Conservation (phyloP, 2,797 vertebrate genomes). For the Phataginus tetradactyla region DNA sequence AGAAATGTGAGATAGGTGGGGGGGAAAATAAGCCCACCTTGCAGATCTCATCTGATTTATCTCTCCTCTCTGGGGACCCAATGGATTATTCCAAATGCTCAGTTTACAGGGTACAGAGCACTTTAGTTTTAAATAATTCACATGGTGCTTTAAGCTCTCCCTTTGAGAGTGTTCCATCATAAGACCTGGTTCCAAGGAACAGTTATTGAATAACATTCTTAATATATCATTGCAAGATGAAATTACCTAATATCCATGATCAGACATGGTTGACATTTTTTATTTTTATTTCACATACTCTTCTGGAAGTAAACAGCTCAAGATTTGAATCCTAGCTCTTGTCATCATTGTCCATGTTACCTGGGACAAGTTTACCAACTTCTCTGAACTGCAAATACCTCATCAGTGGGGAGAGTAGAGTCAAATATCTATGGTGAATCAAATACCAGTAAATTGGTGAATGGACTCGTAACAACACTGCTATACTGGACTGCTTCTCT, state of each 20-base stretch:
- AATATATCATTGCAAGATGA: slow-evolving; percentile 37
- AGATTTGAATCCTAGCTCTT: background rate
- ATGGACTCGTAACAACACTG: too few relatives aligned
- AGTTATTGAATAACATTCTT: slow-evolving; percentile 52
- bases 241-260: slow-evolving; percentile 50
- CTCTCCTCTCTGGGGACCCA: slow-evolving; percentile 8
- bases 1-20: background rate
- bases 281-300: slow-evolving; percentile 27
- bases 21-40: background rate
- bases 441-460: too few relatives aligned
- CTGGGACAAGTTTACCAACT: slow-evolving; percentile 45
- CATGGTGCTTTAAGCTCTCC: background rate
- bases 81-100: slow-evolving; percentile 46
- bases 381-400: background rate
- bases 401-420: background rate
- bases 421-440: background rate
- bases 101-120: slow-evolving; percentile 9
- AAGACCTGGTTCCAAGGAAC: slow-evolving; percentile 11
- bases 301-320: slow-evolving; percentile 8
- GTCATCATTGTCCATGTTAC: background rate
- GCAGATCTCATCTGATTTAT: slow-evolving; percentile 17
- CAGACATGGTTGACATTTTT: slow-evolving; percentile 17
- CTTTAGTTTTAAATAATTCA: slow-evolving; percentile 67
- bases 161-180: slow-evolving; percentile 15
- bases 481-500: background rate